Evolutionary conservation across 2,888 invertebrate genomes (phyloP).

Genomic region (Digitonthophagus gazella): DNA sequence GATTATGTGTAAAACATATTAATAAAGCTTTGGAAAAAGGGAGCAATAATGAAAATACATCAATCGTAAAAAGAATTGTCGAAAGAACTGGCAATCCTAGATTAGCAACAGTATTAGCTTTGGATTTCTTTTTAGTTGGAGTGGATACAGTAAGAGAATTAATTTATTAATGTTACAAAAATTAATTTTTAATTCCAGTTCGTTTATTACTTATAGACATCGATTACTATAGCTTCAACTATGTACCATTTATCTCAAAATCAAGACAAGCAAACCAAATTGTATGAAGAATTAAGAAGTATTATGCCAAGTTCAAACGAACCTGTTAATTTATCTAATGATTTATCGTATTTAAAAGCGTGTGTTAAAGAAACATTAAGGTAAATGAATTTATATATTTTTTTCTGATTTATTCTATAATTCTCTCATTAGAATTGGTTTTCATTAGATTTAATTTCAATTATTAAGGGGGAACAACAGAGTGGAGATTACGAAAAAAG

Average conservation of each 20-base stretch:
- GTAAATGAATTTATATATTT: constrained; percentile 49
- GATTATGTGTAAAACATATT: constrained; percentile 60
- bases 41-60: constrained; percentile 52
- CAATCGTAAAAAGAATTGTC: constrained; percentile 59
- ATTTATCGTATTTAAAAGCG: constrained; percentile 70
- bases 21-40: constrained; percentile 54
- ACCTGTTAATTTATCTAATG: constrained; percentile 58
- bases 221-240: constrained; percentile 71
- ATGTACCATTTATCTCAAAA: constrained; percentile 74
- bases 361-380: constrained; percentile 77
- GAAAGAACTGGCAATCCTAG: constrained; percentile 58
- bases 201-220: constrained; percentile 55
- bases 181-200: background rate
- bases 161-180: background rate
- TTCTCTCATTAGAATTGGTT: too few relatives aligned
- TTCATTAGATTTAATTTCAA: background rate
- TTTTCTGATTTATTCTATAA: too few relatives aligned
- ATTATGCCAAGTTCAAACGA: constrained; percentile 57
- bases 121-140: constrained; percentile 77
- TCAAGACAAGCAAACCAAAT: constrained; percentile 62
- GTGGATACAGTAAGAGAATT: constrained; percentile 65
- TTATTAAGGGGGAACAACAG: too few relatives aligned
- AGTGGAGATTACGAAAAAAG: too few relatives aligned
- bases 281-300: constrained; percentile 62
- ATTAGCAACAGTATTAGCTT: constrained; percentile 67